These are phyloP conservation scores for Ciconia nigra DNA, from an alignment of 2,797 vertebrate genomes.

Conservation along the genomic window DNA sequence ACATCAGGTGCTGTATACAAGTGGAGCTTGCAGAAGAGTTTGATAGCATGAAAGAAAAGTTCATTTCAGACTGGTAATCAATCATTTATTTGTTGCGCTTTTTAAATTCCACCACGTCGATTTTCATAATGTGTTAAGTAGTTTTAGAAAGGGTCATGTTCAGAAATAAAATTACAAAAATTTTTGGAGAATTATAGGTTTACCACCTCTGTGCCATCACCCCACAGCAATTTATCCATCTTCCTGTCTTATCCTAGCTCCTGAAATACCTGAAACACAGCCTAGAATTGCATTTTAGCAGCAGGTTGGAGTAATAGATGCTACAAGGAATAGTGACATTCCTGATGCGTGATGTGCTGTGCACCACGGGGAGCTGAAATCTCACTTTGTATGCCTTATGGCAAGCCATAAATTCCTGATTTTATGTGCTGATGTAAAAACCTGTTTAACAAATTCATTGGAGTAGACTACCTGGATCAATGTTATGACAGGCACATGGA, in stretches of 20 bases:
- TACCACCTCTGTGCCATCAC: background rate
- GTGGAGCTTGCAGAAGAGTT: background rate
- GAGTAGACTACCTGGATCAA: constrained; percentile 52
- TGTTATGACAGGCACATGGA: constrained; percentile 48
- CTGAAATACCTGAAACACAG: constrained; percentile 29
- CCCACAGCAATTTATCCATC: constrained; percentile 13
- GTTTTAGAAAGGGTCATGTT: background rate
- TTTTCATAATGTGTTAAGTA: background rate
- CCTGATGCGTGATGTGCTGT: constrained; percentile 39
- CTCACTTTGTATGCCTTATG: constrained; percentile 53
- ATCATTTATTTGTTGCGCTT: background rate
- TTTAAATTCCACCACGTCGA: background rate
- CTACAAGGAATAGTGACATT: constrained; percentile 31
- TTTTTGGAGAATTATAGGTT: background rate
- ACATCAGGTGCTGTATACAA: background rate
- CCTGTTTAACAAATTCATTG: constrained; percentile 51
- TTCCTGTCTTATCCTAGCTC: background rate
- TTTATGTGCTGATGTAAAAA: constrained; percentile 62
- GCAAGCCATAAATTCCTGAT: constrained; percentile 46
- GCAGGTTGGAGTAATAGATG: constrained; percentile 56
- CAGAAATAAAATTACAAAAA: background rate
- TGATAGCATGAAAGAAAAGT: background rate
- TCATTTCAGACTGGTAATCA: background rate
- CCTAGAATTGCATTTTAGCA: constrained; percentile 50
- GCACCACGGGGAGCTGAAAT: constrained; percentile 46